These are phyloP conservation scores for Druon quercuslanigerum DNA, from an alignment of 1,140 invertebrate species.

Conservation along the genomic window DNA sequence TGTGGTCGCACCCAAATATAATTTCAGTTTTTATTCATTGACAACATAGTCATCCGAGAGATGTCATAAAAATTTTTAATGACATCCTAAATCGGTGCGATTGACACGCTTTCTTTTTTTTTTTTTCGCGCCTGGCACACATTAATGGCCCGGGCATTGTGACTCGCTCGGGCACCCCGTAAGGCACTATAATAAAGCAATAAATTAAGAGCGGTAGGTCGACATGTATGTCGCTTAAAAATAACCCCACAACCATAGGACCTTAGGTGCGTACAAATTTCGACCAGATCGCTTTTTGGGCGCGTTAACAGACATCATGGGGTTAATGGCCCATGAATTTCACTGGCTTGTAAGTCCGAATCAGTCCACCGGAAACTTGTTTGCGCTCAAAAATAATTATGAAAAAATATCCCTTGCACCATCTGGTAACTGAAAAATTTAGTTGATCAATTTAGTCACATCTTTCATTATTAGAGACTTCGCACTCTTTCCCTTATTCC, in stretches of 20 bases:
- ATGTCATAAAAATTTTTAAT: constrained; percentile 48
- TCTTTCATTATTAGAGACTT: no score
- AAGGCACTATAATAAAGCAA: constrained; percentile 63
- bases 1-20: no score
- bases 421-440: neutral
- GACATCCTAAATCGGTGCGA: constrained; percentile 51
- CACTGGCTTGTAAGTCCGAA: neutral
- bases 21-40: constrained; percentile 9
- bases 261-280: constrained; percentile 17
- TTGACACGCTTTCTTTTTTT: constrained; percentile 33
- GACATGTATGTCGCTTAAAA: constrained; percentile 14
- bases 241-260: constrained; percentile 20
- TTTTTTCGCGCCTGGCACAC: constrained; percentile 38
- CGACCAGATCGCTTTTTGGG: constrained; percentile 35
- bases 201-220: constrained; percentile 57
- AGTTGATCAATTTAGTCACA: neutral
- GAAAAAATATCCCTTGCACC: neutral
- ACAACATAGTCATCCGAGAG: constrained; percentile 7
- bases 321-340: constrained; percentile 33
- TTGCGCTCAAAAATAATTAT: constrained; percentile 7
- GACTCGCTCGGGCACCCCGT: constrained; percentile 39
- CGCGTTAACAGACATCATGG: constrained; percentile 51
- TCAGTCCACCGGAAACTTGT: constrained; percentile 42
- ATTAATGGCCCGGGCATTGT: constrained; percentile 56
- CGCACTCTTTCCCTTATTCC: no score